phyloP scores from a whole-genome alignment of 2,888 invertebrate species.

The Drepana falcataria region DNA sequence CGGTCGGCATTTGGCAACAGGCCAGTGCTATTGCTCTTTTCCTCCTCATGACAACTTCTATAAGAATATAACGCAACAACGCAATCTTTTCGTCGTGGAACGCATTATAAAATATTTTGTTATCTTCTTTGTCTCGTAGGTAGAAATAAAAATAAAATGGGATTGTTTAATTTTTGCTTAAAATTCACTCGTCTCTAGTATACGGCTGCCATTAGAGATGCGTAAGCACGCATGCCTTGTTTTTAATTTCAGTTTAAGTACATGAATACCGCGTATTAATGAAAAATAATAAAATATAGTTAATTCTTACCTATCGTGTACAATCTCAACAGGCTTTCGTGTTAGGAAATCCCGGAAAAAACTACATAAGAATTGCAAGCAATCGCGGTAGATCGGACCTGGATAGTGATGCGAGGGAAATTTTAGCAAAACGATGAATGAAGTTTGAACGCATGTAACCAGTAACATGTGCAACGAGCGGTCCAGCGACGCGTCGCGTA shows the following conservation, averaged over 20 bases:
- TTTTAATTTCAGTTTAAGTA: slow-evolving; percentile 18
- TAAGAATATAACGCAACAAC: slow-evolving; percentile 46
- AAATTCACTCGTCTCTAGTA: background rate
- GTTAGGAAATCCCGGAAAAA: slow-evolving; percentile 14
- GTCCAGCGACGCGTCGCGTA: slow-evolving; percentile 41
- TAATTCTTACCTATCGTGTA: slow-evolving; percentile 22
- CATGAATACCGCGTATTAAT: slow-evolving; percentile 1
- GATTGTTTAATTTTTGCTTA: background rate
- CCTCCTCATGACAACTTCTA: slow-evolving; percentile 62
- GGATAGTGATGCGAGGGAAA: slow-evolving; percentile 23
- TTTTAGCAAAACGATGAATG: slow-evolving; percentile 47
- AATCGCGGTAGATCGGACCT: slow-evolving; percentile 16
- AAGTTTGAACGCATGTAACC: slow-evolving; percentile 48
- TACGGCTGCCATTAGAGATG: slow-evolving; percentile 26
- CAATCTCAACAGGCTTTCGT: slow-evolving; percentile 13
- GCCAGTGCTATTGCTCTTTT: slow-evolving; percentile 70
- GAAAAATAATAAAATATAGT: slow-evolving; percentile 7
- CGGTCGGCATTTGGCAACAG: slow-evolving; percentile 63
- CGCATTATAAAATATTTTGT: slow-evolving; percentile 19
- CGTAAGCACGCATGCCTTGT: slow-evolving; percentile 34
- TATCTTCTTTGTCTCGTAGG: slow-evolving; percentile 5
- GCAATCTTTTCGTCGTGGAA: slow-evolving; percentile 34
- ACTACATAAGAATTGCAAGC: slow-evolving; percentile 14
- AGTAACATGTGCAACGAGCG: slow-evolving; percentile 36
- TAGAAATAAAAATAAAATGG: background rate